These are phyloP conservation scores for Acanthosepion esculentum DNA, from an alignment of 2,888 invertebrate genomes.

Conservation along the genomic window DNA sequence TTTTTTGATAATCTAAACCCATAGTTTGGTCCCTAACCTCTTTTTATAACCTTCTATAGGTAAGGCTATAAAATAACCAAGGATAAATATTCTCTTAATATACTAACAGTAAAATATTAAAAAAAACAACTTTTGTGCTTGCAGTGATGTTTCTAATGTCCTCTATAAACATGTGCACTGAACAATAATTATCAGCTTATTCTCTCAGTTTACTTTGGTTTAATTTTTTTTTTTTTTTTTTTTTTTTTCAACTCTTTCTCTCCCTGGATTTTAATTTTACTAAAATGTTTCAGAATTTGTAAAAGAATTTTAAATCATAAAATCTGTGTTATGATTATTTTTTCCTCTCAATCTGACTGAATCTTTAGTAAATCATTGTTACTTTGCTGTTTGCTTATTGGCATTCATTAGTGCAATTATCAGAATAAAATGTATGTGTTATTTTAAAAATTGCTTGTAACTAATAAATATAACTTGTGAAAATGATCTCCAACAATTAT, in stretches of 20 bases:
- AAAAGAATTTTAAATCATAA: neutral
- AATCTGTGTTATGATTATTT: neutral
- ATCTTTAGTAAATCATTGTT: neutral
- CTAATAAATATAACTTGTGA: neutral
- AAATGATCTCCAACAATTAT: neutral
- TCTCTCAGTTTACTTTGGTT: neutral
- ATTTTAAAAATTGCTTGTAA: neutral
- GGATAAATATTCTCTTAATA: slow-evolving; percentile 33
- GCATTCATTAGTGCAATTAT: neutral
- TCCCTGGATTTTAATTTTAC: neutral
- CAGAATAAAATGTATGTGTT: neutral
- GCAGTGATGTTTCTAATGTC: neutral
- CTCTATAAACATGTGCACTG: neutral
- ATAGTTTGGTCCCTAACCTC: slow-evolving; percentile 12
- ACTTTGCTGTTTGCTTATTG: too few species aligned
- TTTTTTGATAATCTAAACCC: neutral
- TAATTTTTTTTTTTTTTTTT: neutral
- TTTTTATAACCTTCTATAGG: neutral
- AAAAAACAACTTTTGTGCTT: neutral
- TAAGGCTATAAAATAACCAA: neutral
- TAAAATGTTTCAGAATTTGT: neutral
- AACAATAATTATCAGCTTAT: neutral
- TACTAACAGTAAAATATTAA: neutral
- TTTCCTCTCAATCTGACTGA: neutral
- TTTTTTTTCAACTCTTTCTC: too few species aligned